phyloP scores from a whole-genome alignment of 2,888 invertebrate genomes.

The Eupeodes luniger region DNA sequence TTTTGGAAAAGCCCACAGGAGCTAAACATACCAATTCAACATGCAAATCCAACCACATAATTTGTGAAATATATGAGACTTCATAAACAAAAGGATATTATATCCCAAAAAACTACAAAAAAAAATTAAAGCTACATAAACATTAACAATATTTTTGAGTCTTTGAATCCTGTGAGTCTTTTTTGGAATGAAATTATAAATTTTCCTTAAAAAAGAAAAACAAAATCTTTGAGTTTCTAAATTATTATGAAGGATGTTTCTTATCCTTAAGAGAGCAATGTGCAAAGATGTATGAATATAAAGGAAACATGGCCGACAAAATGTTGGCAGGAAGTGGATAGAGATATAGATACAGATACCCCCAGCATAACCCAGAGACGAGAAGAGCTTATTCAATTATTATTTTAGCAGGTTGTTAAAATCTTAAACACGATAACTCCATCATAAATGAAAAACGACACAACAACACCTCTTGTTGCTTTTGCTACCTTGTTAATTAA shows the following conservation, averaged over 20 bases:
- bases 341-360: too few relatives aligned
- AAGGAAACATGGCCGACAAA: conserved; percentile 8
- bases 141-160: neutral
- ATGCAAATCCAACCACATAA: conserved; percentile 58
- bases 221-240: neutral
- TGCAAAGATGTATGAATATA: neutral
- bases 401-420: conserved; percentile 64
- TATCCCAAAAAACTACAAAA: neutral
- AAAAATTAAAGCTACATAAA: neutral
- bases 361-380: conserved; percentile 4
- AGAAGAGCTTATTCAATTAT: conserved; percentile 53
- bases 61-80: conserved; percentile 9
- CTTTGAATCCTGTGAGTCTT: conserved; percentile 4
- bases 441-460: conserved; percentile 53
- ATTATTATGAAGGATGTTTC: neutral
- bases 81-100: neutral
- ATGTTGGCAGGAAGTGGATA: too few relatives aligned
- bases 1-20: conserved; percentile 26
- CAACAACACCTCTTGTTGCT: conserved; percentile 14
- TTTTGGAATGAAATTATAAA: conserved; percentile 45
- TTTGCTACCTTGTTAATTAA: conserved; percentile 52
- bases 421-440: conserved; percentile 66
- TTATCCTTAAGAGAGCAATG: neutral
- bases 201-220: conserved; percentile 2
- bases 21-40: conserved; percentile 46